Evolutionary conservation across 2,888 invertebrate species (phyloP).

Genomic region (Acanthococcus lagerstroemiae): DNA sequence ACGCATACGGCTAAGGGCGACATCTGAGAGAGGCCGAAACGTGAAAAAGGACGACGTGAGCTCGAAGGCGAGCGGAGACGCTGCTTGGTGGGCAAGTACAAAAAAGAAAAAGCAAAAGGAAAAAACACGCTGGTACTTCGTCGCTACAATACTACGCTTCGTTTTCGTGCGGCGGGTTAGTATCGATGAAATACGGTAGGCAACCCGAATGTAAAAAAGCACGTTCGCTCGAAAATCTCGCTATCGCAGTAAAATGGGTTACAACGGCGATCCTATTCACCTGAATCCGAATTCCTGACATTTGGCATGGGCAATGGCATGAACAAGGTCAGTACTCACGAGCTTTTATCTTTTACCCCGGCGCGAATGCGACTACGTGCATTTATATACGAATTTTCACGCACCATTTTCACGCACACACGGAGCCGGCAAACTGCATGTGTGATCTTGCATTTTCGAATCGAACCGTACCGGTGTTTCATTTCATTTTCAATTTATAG

Average conservation of each 20-base stretch:
- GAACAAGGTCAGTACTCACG: conserved; percentile 25
- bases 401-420: too few relatives aligned
- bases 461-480: too few relatives aligned
- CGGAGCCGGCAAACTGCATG: too few relatives aligned
- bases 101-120: not conserved
- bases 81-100: not conserved
- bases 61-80: too few relatives aligned
- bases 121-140: conserved; percentile 4
- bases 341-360: not conserved
- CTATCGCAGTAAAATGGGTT: conserved; percentile 7
- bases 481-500: too few relatives aligned
- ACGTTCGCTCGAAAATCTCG: not conserved
- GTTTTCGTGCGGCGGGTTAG: conserved; percentile 20
- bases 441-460: too few relatives aligned
- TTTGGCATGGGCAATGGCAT: conserved; percentile 29
- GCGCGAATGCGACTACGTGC: too few relatives aligned
- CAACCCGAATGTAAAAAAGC: not conserved
- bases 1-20: too few relatives aligned
- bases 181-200: conserved; percentile 12
- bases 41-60: too few relatives aligned
- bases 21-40: too few relatives aligned
- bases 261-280: not conserved
- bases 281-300: conserved; percentile 21
- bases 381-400: too few relatives aligned
- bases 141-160: conserved; percentile 17